Conservation (phyloP, 2,113 vertebrate genomes). For the Channa argus region DNA sequence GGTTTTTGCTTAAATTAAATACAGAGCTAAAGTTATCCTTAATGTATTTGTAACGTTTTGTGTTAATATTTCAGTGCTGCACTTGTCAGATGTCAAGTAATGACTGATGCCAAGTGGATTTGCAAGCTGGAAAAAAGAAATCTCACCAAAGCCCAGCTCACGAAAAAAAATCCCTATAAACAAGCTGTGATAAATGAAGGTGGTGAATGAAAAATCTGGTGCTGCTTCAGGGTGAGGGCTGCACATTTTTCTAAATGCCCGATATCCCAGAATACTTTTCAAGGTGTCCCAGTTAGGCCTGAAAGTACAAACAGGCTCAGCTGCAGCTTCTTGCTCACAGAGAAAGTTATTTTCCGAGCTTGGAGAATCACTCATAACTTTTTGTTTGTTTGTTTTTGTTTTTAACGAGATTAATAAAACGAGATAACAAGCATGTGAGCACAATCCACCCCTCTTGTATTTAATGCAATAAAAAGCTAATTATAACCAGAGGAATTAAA, state of each 20-base stretch:
- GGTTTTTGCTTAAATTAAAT: too few species aligned
- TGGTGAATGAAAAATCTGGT: slow-evolving; percentile 44
- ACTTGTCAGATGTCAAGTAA: too few species aligned
- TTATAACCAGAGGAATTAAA: slow-evolving; percentile 66
- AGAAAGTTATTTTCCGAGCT: slow-evolving; percentile 37
- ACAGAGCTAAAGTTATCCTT: too few species aligned
- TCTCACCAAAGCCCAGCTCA: not conserved
- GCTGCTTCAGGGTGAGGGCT: slow-evolving; percentile 22
- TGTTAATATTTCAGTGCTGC: too few species aligned
- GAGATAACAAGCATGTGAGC: slow-evolving; percentile 72
- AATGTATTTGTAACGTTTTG: too few species aligned
- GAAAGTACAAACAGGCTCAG: slow-evolving; percentile 67
- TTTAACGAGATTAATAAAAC: slow-evolving; percentile 75
- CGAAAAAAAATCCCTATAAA: slow-evolving; percentile 32
- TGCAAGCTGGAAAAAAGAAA: slow-evolving; percentile 5
- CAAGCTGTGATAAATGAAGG: slow-evolving; percentile 31
- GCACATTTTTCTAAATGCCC: slow-evolving; percentile 48
- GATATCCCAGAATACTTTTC: slow-evolving; percentile 65
- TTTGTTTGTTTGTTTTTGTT: not conserved
- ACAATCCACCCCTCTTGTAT: slow-evolving; percentile 59
- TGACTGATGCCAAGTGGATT: slow-evolving; percentile 27
- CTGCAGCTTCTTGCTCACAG: slow-evolving; percentile 10
- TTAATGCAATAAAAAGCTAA: slow-evolving; percentile 68
- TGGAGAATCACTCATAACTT: slow-evolving; percentile 43
- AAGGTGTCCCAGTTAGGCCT: slow-evolving; percentile 73